phyloP scores from a whole-genome alignment of 2,888 invertebrate species.

The Chorisops tibialis region DNA sequence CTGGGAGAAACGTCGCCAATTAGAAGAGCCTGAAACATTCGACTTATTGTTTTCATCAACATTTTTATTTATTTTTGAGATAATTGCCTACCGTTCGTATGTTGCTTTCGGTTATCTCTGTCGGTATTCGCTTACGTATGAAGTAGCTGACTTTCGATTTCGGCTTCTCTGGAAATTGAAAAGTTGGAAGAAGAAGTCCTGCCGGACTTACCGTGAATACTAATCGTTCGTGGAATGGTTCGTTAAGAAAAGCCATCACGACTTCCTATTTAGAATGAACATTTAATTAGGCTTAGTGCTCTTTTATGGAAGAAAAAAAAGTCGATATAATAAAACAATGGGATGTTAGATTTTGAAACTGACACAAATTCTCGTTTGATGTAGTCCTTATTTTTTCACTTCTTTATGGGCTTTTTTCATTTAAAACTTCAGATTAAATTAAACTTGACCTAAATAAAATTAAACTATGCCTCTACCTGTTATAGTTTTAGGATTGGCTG shows the following conservation, averaged over 20 bases:
- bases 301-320: too few species aligned
- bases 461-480: too few species aligned
- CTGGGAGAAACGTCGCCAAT: slow-evolving; percentile 71
- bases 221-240: slow-evolving; percentile 51
- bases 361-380: too few species aligned
- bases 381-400: too few species aligned
- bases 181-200: slow-evolving; percentile 63
- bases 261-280: slow-evolving; percentile 51
- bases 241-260: slow-evolving; percentile 56
- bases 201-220: slow-evolving; percentile 62
- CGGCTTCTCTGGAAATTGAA: slow-evolving; percentile 59
- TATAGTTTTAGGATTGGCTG: too few species aligned
- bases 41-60: background rate
- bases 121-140: slow-evolving; percentile 60
- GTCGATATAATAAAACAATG: too few species aligned
- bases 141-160: slow-evolving; percentile 75
- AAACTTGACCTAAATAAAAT: too few species aligned
- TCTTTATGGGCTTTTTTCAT: too few species aligned
- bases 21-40: slow-evolving; percentile 53
- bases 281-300: background rate
- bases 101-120: slow-evolving; percentile 62
- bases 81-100: slow-evolving; percentile 42
- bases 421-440: too few species aligned
- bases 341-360: too few species aligned
- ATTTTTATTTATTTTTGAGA: background rate